Conservation (phyloP, 2,888 invertebrate genomes). For the Plagodis pulveraria region DNA sequence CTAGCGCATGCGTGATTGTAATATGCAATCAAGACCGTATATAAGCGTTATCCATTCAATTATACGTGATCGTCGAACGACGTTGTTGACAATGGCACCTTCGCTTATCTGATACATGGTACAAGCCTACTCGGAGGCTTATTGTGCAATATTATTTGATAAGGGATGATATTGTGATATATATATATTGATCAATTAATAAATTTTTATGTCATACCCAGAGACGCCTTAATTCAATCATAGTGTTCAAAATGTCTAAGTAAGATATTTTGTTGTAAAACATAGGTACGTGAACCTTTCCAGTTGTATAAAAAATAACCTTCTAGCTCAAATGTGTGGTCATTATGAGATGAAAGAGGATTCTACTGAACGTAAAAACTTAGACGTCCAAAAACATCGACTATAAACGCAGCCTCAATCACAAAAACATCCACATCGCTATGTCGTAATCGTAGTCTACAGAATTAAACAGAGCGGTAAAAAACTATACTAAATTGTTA, state of each 20-base stretch:
- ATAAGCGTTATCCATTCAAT: constrained; percentile 15
- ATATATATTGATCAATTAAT: neutral
- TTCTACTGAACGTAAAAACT: no score
- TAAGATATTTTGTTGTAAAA: no score
- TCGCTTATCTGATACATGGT: constrained; percentile 14
- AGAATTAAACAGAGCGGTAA: neutral
- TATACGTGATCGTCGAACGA: constrained; percentile 33
- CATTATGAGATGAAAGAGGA: no score
- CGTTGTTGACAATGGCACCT: constrained; percentile 26
- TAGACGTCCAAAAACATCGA: no score
- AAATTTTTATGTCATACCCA: no score
- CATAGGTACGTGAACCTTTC: no score
- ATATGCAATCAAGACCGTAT: constrained; percentile 29
- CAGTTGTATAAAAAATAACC: no score
- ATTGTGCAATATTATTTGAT: neutral
- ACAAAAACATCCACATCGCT: neutral
- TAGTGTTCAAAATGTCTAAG: no score
- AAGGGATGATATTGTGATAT: no score
- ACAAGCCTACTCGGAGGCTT: neutral
- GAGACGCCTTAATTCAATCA: no score
- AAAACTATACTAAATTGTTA: neutral
- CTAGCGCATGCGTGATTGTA: constrained; percentile 20
- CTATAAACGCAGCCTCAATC: no score
- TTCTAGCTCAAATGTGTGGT: no score
- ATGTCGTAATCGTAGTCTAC: neutral